Conservation (phyloP, 1,140 invertebrate species). For the Homarus americanus region DNA sequence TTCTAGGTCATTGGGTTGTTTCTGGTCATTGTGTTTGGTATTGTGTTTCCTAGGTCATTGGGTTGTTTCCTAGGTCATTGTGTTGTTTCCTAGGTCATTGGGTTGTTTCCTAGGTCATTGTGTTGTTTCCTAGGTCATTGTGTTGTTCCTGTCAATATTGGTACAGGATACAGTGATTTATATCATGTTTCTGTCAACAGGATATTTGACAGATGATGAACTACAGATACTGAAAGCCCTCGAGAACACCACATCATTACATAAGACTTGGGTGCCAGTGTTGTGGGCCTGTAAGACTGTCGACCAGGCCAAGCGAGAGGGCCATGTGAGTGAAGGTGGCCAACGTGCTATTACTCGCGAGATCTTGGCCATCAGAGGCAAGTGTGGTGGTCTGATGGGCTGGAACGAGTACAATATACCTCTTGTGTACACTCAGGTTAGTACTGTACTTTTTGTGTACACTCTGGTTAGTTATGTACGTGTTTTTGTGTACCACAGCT, state of each 20-base stretch:
- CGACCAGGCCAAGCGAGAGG: conserved; percentile 16
- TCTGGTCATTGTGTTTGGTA: too few species aligned
- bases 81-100: too few species aligned
- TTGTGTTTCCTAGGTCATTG: too few species aligned
- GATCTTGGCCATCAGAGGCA: neutral
- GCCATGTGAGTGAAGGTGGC: neutral
- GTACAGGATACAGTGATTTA: too few species aligned
- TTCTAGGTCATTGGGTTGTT: too few species aligned
- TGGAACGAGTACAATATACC: conserved; percentile 42
- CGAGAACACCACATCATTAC: neutral
- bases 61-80: too few species aligned
- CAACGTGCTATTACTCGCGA: conserved; percentile 16
- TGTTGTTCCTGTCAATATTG: too few species aligned
- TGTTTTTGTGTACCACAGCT: neutral
- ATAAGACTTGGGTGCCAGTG: conserved; percentile 47
- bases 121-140: too few species aligned
- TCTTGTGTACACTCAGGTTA: conserved; percentile 49
- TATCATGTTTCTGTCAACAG: too few species aligned
- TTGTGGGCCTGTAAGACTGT: conserved; percentile 46
- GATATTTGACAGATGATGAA: conserved; percentile 35
- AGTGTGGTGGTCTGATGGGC: conserved; percentile 18
- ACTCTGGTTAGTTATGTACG: neutral
- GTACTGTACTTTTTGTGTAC: too few species aligned
- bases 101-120: too few species aligned
- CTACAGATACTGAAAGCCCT: neutral